A percentile compares a stretch with the other conserved stretches of the same genome.
phyloP scores from a whole-genome alignment of 2,113 vertebrate species.

The Pica pica region DNA sequence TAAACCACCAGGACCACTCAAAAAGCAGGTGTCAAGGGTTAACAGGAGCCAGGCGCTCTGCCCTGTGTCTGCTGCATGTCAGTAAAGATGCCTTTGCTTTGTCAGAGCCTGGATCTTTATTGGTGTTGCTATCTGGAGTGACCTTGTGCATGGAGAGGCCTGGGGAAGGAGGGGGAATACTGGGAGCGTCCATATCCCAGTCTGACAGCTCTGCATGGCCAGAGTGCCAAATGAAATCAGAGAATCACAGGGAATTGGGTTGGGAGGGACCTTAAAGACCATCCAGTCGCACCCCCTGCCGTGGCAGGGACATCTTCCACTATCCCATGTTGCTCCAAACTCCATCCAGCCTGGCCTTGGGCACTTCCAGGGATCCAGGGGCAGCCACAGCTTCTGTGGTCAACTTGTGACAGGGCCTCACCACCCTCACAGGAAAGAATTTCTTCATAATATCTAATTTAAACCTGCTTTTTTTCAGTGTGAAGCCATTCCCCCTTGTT shows the following conservation, averaged over 20 bases:
- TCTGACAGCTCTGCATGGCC: neutral
- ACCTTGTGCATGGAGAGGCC: neutral
- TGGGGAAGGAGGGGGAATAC: neutral
- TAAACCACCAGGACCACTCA: neutral
- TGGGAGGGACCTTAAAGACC: neutral
- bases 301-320: neutral
- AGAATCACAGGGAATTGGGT: neutral
- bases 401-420: fast-evolving
- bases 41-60: neutral
- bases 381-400: neutral
- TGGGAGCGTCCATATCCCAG: fast-evolving
- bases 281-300: fast-evolving
- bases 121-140: neutral
- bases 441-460: neutral
- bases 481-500: neutral
- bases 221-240: neutral
- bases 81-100: neutral
- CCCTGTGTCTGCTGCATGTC: neutral
- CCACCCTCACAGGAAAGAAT: fast-evolving
- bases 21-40: neutral
- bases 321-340: fast-evolving
- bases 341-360: fast-evolving
- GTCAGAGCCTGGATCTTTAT: neutral
- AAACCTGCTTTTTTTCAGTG: neutral
- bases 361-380: neutral